A percentile compares a stretch with the other conserved stretches of the same genome.
Evolutionary conservation across 2,113 vertebrate species (phyloP).

Genomic region (Hymenochirus boettgeri): DNA sequence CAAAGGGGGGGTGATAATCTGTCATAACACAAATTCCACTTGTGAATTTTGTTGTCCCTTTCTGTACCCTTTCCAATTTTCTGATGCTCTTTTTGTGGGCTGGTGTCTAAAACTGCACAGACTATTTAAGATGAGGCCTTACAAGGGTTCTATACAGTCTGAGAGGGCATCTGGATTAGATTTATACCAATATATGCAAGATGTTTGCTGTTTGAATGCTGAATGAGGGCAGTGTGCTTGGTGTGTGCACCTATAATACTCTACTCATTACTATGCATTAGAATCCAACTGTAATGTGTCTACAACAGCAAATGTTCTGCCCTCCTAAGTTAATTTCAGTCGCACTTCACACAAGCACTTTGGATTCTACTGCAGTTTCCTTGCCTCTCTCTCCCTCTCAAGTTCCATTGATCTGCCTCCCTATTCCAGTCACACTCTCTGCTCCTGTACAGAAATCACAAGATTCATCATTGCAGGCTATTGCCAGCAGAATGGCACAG

Average conservation of each 20-base stretch:
- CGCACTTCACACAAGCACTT: constrained; percentile 10
- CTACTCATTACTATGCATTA: neutral
- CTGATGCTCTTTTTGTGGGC: too few species aligned
- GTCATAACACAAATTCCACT: too few species aligned
- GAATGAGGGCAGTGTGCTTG: neutral
- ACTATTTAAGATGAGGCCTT: too few species aligned
- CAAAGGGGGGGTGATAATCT: too few species aligned
- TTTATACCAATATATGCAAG: neutral
- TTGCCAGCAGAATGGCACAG: constrained; percentile 23
- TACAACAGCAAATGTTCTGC: neutral
- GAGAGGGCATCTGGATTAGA: neutral
- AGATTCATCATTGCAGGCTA: constrained; percentile 29
- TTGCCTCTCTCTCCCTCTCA: neutral
- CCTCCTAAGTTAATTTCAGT: constrained; percentile 1
- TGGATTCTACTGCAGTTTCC: neutral
- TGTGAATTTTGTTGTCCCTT: too few species aligned
- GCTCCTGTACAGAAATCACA: constrained; percentile 15
- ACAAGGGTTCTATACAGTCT: too few species aligned
- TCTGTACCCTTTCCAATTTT: too few species aligned
- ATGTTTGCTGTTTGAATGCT: neutral
- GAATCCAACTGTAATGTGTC: neutral
- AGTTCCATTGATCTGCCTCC: constrained; percentile 1
- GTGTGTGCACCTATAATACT: neutral
- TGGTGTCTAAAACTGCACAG: too few species aligned
- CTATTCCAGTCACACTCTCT: constrained; percentile 32